phyloP scores from a whole-genome alignment of 2,888 invertebrate genomes.

The Pterostichus niger region DNA sequence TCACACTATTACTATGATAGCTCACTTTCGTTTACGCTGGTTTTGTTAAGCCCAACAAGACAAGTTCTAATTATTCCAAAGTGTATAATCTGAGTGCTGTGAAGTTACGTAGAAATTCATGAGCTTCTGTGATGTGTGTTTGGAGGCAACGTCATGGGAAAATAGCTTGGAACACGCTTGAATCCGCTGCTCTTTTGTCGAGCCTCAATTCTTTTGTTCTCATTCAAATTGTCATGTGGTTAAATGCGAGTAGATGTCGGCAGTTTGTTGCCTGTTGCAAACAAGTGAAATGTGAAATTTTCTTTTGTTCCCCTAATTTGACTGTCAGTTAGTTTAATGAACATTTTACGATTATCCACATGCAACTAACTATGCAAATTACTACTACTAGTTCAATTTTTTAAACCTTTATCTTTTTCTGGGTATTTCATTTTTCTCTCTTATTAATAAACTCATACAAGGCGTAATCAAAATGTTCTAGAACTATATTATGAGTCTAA shows the following conservation, averaged over 20 bases:
- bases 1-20: constrained; percentile 18
- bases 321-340: constrained; percentile 2
- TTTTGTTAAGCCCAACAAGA: neutral
- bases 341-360: neutral
- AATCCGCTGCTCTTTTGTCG: constrained; percentile 10
- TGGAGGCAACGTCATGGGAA: constrained; percentile 42
- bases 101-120: constrained; percentile 31
- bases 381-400: neutral
- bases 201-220: constrained; percentile 44
- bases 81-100: constrained; percentile 34
- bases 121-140: neutral
- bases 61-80: constrained; percentile 22
- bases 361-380: constrained; percentile 8
- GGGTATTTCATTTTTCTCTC: too few relatives aligned
- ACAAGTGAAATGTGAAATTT: constrained; percentile 50
- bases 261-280: constrained; percentile 40
- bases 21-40: constrained; percentile 20
- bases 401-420: neutral
- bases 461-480: too few relatives aligned
- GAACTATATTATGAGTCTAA: too few relatives aligned
- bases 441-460: too few relatives aligned
- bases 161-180: constrained; percentile 10
- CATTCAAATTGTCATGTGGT: constrained; percentile 36
- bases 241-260: constrained; percentile 39
- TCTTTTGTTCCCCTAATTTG: constrained; percentile 40